A percentile compares a stretch with the other conserved stretches of the same genome.
Evolutionary conservation across 2,113 vertebrate genomes (phyloP).

Genomic region (Panurus biarmicus): DNA sequence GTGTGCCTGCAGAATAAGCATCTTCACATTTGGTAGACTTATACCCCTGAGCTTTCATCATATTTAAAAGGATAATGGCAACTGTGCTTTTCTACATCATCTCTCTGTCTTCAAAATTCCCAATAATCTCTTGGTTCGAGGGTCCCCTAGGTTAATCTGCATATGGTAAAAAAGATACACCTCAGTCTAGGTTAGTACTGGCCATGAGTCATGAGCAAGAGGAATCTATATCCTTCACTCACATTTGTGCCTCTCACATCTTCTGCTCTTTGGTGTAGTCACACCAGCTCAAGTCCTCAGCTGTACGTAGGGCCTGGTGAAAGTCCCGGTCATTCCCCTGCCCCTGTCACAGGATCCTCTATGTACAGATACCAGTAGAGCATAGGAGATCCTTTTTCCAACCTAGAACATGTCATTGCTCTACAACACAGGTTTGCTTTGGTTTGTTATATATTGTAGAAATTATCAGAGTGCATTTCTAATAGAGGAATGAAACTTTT

Average conservation of each 20-base stretch:
- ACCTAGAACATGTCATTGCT: background rate
- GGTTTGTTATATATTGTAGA: background rate
- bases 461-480: background rate
- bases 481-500: background rate
- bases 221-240: rapidly evolving
- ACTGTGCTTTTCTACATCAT: background rate
- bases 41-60: background rate
- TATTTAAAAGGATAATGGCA: background rate
- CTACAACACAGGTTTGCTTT: background rate
- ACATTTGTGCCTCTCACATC: background rate
- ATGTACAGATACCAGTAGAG: background rate
- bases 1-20: background rate
- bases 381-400: background rate
- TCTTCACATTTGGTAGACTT: background rate
- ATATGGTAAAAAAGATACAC: background rate
- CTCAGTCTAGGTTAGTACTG: background rate
- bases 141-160: background rate
- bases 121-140: background rate
- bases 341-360: background rate
- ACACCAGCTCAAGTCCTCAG: background rate
- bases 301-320: rapidly evolving
- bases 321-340: background rate
- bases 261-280: background rate
- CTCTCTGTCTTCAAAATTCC: background rate
- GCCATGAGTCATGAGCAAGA: background rate